A percentile compares a stretch with the other conserved stretches of the same genome.
phyloP scores from a whole-genome alignment of 2,113 vertebrate genomes.

The Peromyscus polionotus region DNA sequence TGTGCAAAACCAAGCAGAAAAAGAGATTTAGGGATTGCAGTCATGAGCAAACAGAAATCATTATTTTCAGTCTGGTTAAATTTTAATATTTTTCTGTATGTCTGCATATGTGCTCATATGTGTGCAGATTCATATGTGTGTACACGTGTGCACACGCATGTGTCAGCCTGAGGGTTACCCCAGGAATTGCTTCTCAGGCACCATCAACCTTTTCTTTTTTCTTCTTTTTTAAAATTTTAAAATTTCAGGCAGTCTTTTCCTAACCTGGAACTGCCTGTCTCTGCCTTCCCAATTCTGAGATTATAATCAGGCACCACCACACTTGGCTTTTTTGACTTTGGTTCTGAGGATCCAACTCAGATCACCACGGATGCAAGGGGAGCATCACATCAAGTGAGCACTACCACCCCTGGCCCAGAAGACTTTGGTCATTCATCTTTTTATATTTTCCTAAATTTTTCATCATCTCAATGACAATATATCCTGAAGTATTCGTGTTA shows the following conservation, averaged over 20 bases:
- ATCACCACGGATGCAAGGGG: background rate
- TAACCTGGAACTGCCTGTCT: background rate
- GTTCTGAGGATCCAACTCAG: background rate
- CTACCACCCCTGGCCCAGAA: background rate
- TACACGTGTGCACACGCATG: too few species aligned
- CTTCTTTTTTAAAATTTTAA: background rate
- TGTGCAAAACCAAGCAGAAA: conserved; percentile 1
- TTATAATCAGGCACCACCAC: background rate
- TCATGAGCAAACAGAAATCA: background rate
- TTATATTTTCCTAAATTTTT: conserved; percentile 6
- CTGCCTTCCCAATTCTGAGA: background rate
- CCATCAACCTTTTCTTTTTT: background rate
- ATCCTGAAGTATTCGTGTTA: conserved; percentile 10
- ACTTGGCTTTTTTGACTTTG: background rate
- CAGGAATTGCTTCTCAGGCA: background rate
- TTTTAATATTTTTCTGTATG: background rate
- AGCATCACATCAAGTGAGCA: background rate
- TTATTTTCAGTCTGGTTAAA: conserved; percentile 17
- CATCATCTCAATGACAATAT: conserved; percentile 17
- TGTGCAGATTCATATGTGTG: background rate
- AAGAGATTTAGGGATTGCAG: background rate
- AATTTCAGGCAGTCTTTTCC: background rate
- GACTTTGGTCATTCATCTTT: background rate
- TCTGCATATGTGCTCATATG: too few species aligned
- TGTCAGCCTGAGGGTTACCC: background rate